Percentiles rank a stretch among this genome's conserved stretches.
phyloP scores from a whole-genome alignment of 2,797 vertebrate species.

The Poecilia velifera region DNA sequence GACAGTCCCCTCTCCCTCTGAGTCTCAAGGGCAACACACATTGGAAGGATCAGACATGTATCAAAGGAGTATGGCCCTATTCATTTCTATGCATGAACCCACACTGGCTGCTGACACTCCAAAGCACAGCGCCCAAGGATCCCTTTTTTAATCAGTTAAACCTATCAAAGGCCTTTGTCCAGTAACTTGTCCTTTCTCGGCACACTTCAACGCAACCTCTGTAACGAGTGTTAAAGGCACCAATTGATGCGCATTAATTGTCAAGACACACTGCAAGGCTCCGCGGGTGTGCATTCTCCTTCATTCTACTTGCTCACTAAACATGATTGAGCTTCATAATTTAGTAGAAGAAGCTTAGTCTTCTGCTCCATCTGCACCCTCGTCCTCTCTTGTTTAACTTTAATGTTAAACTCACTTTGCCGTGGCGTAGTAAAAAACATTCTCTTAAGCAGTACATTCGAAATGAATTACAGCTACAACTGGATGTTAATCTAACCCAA shows the following conservation, averaged over 20 bases:
- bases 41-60: background rate
- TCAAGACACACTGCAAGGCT: background rate
- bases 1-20: background rate
- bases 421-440: background rate
- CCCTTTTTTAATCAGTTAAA: background rate
- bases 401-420: background rate
- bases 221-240: background rate
- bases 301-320: background rate
- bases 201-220: background rate
- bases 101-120: background rate
- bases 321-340: background rate
- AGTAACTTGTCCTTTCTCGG: background rate
- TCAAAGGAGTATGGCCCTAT: background rate
- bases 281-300: background rate
- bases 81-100: background rate
- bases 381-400: background rate
- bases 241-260: background rate
- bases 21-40: background rate
- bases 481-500: background rate
- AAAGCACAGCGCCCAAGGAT: background rate
- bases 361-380: background rate
- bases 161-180: background rate
- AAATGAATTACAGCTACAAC: background rate
- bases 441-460: background rate
- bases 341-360: background rate